Evolutionary conservation across 2,888 invertebrate species (phyloP).

Genomic region (Synanthedon andrenaeformis): DNA sequence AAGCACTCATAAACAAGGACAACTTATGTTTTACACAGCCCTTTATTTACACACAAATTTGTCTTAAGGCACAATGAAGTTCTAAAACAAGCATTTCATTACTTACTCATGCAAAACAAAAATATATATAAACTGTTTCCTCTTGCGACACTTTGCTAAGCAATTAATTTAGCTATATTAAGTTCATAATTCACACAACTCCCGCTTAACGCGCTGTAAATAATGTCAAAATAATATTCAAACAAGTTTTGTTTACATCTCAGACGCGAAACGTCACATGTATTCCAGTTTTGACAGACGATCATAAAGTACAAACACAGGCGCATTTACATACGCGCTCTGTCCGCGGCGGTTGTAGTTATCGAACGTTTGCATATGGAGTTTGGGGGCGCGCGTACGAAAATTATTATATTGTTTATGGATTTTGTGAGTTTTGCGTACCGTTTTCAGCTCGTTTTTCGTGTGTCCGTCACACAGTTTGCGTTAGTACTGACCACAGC

Average conservation of each 20-base stretch:
- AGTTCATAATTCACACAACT: conserved; percentile 60
- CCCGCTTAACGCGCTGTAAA: conserved; percentile 45
- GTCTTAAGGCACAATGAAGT: conserved; percentile 22
- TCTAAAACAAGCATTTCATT: conserved; percentile 9
- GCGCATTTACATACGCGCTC: conserved; percentile 55
- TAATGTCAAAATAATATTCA: conserved; percentile 43
- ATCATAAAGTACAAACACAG: conserved; percentile 59
- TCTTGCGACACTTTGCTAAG: conserved; percentile 38
- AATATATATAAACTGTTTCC: conserved; percentile 42
- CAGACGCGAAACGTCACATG: conserved; percentile 64
- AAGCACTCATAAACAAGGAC: conserved; percentile 27
- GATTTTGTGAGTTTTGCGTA: conserved; percentile 51
- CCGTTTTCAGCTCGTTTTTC: conserved; percentile 68
- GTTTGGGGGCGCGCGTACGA: conserved; percentile 10
- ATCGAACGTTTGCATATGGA: conserved; percentile 22
- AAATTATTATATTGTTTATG: conserved; percentile 18
- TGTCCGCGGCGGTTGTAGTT: conserved; percentile 22
- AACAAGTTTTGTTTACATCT: conserved; percentile 65
- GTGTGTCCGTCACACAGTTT: conserved; percentile 71
- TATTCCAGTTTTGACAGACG: conserved; percentile 65
- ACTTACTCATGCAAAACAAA: conserved; percentile 58
- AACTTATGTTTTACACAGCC: conserved; percentile 26
- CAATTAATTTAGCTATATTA: conserved; percentile 58
- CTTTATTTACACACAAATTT: conserved; percentile 31
- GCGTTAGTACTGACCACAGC: conserved; percentile 70